Evolutionary conservation across 1,140 invertebrate species (phyloP), one percentile per base, ranked within the genome.

Genomic region (Caligus rogercresseyi): DNA sequence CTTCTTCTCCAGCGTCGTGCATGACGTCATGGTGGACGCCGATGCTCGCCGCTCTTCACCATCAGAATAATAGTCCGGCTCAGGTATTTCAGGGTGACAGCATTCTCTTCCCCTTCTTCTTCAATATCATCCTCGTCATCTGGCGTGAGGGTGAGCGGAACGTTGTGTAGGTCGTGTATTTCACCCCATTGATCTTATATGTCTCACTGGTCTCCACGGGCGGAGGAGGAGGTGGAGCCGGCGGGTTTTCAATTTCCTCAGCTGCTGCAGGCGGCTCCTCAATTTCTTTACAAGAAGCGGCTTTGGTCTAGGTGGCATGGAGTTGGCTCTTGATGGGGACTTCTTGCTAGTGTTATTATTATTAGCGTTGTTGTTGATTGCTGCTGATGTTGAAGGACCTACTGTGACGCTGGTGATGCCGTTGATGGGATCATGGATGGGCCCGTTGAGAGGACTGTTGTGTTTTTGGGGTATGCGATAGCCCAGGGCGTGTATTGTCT

Each of bases 1-100:
- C 66, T 68, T 63, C 52, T 51, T 19, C 13, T 63, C 61, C 18
- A 60, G n/a, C 16, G 57, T 60, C 20, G 26, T 53, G n/a, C n/a
- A n/a, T n/a, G n/a, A n/a, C n/a, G n/a, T n/a, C n/a, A n/a, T n/a
- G n/a, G n/a, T n/a, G n/a, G n/a, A n/a, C 15, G 61, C 61, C 19
- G 54, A 54, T 19, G 31, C 56, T 20, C 15, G 14, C 15, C 18
- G 24, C 55, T 58, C 64, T n/a, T 67, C 66, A 61, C 65, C 65
- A 65, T 25, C 18, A 58, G 89, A 70, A n/a, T n/a, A n/a, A 74
- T 90, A 90, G 73, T 90, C 88, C 0, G 87, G 87, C 69, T 90
- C 87, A 0, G 87, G 88, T 63, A 90, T 90, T 2, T 84, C 84
- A 11, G 87, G 87, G 25, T 56, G n/a, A n/a, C n/a, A n/a, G n/a